phyloP scores from a whole-genome alignment of 2,113 vertebrate species.

The Dipodomys merriami region DNA sequence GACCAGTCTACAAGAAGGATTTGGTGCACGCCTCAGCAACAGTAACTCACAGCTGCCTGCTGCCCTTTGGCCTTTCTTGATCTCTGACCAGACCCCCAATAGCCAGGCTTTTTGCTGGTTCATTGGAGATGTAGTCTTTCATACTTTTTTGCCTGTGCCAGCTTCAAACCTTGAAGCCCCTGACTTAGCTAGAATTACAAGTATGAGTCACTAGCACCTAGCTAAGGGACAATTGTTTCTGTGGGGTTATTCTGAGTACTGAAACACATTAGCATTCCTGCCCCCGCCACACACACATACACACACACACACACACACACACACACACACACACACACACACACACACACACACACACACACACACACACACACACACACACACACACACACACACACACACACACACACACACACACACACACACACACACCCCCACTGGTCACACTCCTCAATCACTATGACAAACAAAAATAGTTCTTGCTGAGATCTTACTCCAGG shows the following conservation, averaged over 20 bases:
- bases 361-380: background rate
- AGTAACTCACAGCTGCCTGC: background rate
- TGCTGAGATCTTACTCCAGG: background rate
- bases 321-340: background rate
- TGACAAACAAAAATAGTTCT: constrained; percentile 16
- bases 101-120: too few species aligned
- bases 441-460: background rate
- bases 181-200: too few species aligned
- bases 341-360: background rate
- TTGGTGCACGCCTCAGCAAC: background rate
- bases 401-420: background rate
- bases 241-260: background rate
- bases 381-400: background rate
- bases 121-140: too few species aligned
- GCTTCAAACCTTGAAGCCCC: too few species aligned
- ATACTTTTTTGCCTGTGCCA: too few species aligned
- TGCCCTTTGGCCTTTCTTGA: background rate
- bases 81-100: background rate
- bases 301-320: background rate
- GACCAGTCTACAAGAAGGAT: background rate
- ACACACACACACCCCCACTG: background rate
- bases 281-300: background rate
- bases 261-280: background rate
- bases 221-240: background rate
- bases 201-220: too few species aligned